These are phyloP conservation scores for Acronicta leporina DNA, from an alignment of 2,888 invertebrate species.

Conservation along the genomic window DNA sequence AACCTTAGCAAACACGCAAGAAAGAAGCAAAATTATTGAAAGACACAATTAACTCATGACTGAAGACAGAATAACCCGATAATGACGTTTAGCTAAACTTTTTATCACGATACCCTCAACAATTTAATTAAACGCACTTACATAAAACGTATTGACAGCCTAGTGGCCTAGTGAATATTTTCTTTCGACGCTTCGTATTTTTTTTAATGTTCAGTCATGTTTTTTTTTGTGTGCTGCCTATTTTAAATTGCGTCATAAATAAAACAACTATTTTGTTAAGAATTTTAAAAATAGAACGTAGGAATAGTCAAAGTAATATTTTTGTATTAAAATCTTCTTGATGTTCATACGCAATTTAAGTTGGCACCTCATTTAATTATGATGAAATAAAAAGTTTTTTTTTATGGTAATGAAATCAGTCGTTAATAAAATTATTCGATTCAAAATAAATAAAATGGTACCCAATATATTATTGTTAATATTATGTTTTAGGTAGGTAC, in stretches of 20 bases:
- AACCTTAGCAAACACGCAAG: constrained; percentile 47
- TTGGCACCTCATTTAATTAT: too few species aligned
- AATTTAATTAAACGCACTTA: constrained; percentile 6
- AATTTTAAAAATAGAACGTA: constrained; percentile 1
- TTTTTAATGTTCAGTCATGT: background rate
- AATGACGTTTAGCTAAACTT: constrained; percentile 16
- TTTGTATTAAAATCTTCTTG: background rate
- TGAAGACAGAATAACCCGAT: constrained; percentile 33
- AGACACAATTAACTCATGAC: constrained; percentile 53
- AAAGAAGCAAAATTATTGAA: constrained; percentile 32
- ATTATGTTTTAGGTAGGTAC: too few species aligned
- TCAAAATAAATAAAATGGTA: too few species aligned
- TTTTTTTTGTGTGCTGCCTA: constrained; percentile 3
- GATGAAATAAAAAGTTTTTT: background rate
- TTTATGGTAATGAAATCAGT: too few species aligned
- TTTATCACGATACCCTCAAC: constrained; percentile 42
- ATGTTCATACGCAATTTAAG: too few species aligned
- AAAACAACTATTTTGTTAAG: background rate
- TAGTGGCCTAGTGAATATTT: constrained; percentile 11
- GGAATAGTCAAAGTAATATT: background rate
- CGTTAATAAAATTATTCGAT: too few species aligned
- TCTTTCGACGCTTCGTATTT: constrained; percentile 6
- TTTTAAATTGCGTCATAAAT: background rate
- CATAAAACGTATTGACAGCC: constrained; percentile 33
- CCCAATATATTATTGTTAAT: too few species aligned